Base-by-base conservation (phyloP, 2,888 invertebrate genomes). In the Orchestes rusci region DNA sequence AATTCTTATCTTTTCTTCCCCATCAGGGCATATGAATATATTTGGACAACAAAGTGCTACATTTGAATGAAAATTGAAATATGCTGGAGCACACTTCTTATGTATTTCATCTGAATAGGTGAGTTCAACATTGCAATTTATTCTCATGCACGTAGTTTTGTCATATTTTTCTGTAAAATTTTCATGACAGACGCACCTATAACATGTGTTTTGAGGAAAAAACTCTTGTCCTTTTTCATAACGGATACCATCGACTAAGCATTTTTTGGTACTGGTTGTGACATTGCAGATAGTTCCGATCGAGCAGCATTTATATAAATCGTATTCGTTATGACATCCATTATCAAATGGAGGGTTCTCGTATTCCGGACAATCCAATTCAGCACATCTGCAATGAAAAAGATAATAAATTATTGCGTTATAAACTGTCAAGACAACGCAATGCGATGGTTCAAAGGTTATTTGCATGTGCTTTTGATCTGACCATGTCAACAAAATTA, bases 171-270 rank as follows among this genome's bases (percentile, higher is more conserved):
- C 54, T 3, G 39, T 44, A 27, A 50, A 56, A 19, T 47, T 39
- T 43, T 55, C 48, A 31, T 50, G 34, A 32, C 56, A 56, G n/a
- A 56, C 52, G 31, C 56, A 56, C 5, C 12, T 28, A 3, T 39
- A 35, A 30, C 56, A 56, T 5, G 44, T 45, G 42, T 39, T n/a
- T 28, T 44, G 27, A 31, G 52, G 44, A 15, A 30, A 32, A 29
- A 50, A 50, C 12, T 37, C 17, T 38, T 50, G 37, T 10, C 50
- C 50, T 3, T 44, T 10, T 23, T 33, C 19, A 20, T 50, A 50
- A 2, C 13, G n/a, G 12, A 30, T 15, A 5, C 42, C 45, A n/a
- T 49, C 42, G 3, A 49, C 82, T 82, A 50, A 79, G 75, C 2
- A 75, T 1, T 23, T 37, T 32, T 43, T 4, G 16, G 43, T 28